Conservation (phyloP, 1,140 invertebrate genomes). For the Orius insidiosus region DNA sequence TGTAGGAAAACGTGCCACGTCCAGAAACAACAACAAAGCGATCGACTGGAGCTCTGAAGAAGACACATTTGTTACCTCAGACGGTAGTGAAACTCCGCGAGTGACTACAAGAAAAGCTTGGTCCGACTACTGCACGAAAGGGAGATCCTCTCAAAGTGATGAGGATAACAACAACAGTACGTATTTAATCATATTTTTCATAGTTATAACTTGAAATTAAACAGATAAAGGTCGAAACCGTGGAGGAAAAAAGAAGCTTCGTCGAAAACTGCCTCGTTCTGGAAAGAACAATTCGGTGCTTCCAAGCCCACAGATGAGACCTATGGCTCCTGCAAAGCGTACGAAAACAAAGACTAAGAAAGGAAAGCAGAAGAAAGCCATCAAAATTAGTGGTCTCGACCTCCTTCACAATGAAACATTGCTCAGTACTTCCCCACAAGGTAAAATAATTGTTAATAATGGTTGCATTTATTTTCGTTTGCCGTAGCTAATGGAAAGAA, state of each 20-base stretch:
- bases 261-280: slow-evolving; percentile 29
- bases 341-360: slow-evolving; percentile 32
- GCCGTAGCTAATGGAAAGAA: slow-evolving; percentile 39
- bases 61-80: slow-evolving; percentile 22
- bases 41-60: slow-evolving; percentile 23
- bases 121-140: slow-evolving; percentile 50
- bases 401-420: slow-evolving; percentile 78
- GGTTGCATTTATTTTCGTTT: slow-evolving; percentile 14
- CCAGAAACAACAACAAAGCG: slow-evolving; percentile 28
- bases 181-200: too few species aligned
- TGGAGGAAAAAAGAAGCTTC: slow-evolving; percentile 25
- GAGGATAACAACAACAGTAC: slow-evolving; percentile 29
- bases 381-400: slow-evolving; percentile 69
- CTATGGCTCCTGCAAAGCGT: slow-evolving; percentile 24
- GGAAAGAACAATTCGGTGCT: slow-evolving; percentile 24
- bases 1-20: slow-evolving; percentile 24
- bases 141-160: slow-evolving; percentile 35
- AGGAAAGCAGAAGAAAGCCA: slow-evolving; percentile 39
- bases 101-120: slow-evolving; percentile 54
- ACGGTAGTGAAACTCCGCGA: slow-evolving; percentile 30
- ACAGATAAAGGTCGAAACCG: slow-evolving; percentile 10
- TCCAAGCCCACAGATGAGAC: slow-evolving; percentile 19
- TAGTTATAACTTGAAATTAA: too few species aligned
- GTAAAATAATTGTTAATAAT: too few species aligned
- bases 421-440: slow-evolving; percentile 58